Conservation (phyloP, 2,888 invertebrate species). For the Philhelius pedissequus region DNA sequence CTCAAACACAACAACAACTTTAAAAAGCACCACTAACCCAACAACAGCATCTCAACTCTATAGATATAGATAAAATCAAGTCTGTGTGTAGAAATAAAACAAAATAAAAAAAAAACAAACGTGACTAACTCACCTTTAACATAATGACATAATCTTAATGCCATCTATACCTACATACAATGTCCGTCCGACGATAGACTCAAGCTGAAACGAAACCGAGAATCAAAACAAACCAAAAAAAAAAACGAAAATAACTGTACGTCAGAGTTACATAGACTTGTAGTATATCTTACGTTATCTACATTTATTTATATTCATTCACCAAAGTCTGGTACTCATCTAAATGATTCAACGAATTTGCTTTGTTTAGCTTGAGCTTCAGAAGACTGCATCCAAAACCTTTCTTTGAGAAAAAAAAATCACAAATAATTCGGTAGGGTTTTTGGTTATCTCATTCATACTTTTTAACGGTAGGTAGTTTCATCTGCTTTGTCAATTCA, state of each 20-base stretch:
- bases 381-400: background rate
- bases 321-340: background rate
- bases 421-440: background rate
- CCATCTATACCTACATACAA: constrained; percentile 45
- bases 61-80: background rate
- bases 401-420: background rate
- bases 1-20: background rate
- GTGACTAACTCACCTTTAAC: constrained; percentile 62
- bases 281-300: background rate
- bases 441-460: background rate
- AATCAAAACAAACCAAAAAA: constrained; percentile 33
- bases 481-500: no score
- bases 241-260: constrained; percentile 12
- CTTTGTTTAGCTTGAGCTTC: background rate
- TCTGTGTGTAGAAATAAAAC: background rate
- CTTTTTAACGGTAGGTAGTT: no score
- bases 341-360: background rate
- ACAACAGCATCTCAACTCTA: background rate
- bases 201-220: constrained; percentile 42
- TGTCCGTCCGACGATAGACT: constrained; percentile 24
- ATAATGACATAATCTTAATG: constrained; percentile 63
- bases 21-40: background rate
- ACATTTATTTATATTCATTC: constrained; percentile 11
- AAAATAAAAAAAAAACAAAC: constrained; percentile 12
- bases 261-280: background rate